These are phyloP conservation scores for Brachionus rotundiformis DNA, from an alignment of 1,140 invertebrate genomes.

Conservation along the genomic window DNA sequence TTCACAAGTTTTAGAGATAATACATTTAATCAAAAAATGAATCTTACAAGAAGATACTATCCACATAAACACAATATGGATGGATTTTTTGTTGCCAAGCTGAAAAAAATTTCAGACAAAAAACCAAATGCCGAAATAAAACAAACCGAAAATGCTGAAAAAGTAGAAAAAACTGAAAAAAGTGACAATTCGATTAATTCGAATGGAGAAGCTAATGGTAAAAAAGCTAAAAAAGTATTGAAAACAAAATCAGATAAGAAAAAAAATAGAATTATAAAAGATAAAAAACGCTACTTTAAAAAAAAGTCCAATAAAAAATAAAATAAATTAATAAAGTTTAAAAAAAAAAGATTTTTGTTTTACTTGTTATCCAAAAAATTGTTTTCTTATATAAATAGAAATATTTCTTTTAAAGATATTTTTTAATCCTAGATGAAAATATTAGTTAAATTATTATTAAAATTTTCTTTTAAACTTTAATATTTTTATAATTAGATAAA, in stretches of 20 bases:
- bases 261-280: conserved; percentile 36
- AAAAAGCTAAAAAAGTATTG: not conserved
- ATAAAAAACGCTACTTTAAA: conserved; percentile 49
- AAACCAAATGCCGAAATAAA: conserved; percentile 6
- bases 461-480: too few species aligned
- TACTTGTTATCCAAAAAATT: not conserved
- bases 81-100: conserved; percentile 97
- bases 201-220: not conserved
- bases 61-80: conserved; percentile 98
- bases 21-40: conserved; percentile 85
- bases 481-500: too few species aligned
- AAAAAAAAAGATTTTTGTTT: not conserved
- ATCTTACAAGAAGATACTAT: conserved; percentile 86
- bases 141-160: not conserved
- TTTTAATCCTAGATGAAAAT: too few species aligned
- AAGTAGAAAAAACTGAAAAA: not conserved
- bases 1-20: conserved; percentile 74
- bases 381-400: too few species aligned
- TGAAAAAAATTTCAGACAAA: conserved; percentile 84
- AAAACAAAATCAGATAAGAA: conserved; percentile 40
- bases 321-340: conserved; percentile 2
- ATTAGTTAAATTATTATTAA: too few species aligned
- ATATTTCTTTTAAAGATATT: too few species aligned
- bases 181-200: not conserved
- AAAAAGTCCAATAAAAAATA: conserved; percentile 41